A percentile compares a stretch with the other conserved stretches of the same genome.
These are phyloP conservation scores for Cariama cristata DNA, from an alignment of 2,113 vertebrate species.

Conservation along the genomic window DNA sequence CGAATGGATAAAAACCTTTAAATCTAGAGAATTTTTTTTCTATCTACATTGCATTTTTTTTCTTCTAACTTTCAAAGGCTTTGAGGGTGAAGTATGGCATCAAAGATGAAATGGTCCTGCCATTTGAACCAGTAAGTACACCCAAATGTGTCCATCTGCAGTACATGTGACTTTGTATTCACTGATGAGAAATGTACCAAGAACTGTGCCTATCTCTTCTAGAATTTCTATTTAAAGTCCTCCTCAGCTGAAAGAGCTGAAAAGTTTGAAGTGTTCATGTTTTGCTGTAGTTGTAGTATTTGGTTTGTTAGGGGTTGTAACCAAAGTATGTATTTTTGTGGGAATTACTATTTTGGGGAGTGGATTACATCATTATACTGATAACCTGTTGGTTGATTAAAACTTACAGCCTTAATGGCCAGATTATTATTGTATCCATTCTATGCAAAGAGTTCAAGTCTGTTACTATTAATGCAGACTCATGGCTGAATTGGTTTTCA, in stretches of 20 bases:
- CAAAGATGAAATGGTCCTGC: conserved; percentile 94
- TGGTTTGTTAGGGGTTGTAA: neutral
- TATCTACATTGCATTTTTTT: neutral
- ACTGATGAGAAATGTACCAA: neutral
- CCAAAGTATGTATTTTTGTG: neutral
- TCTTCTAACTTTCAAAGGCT: conserved; percentile 76
- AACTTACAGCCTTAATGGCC: neutral
- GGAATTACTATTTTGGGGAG: neutral
- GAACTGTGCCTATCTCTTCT: neutral
- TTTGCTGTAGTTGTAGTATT: neutral
- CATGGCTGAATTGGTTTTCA: neutral
- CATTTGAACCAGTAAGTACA: conserved; percentile 91
- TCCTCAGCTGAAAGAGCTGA: neutral
- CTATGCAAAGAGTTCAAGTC: neutral
- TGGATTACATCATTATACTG: neutral
- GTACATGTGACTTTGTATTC: neutral
- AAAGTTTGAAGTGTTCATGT: neutral
- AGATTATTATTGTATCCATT: neutral
- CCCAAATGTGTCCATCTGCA: fast-evolving
- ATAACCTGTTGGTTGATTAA: neutral
- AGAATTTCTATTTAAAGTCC: neutral
- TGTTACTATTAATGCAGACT: neutral
- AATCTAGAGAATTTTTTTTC: neutral
- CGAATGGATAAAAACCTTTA: neutral
- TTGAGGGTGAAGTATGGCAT: conserved; percentile 93